Evolutionary conservation across 2,888 invertebrate genomes (phyloP), one percentile per base, ranked within the genome.

Genomic region (Hipparchia semele): DNA sequence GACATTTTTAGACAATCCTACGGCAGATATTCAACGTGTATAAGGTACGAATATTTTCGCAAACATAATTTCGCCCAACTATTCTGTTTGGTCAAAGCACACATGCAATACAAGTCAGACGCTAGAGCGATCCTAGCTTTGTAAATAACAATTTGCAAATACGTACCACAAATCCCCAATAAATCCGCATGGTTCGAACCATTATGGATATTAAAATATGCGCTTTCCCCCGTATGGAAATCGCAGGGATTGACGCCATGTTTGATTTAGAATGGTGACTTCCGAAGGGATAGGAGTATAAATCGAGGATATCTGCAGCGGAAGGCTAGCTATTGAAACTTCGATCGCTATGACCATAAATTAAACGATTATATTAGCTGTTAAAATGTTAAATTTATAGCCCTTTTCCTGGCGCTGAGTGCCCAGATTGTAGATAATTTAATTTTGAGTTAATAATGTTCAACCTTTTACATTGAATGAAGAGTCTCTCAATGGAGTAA

Each of bases 191-290:
- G 78, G 80, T 80, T 85, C 81, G 75, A 80, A 78, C 82, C 82
- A 85, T 86, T 85, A 87, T 85, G 81, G 83, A 84, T 86, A 89
- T 90, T 91, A 89, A 89, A 91, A 91, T 90, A 88, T 89, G 86
- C 86, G 80, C 58, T 80, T 82, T 86, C 79, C 84, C 87, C 86
- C 82, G 78, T 75, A 75, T 77, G 79, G 80, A 83, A 86, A 84
- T 84, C 83, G 80, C 83, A 78, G 79, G 84, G 84, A 84, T 87
- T 85, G 85, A 84, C 86, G 86, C 87, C 87, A 87, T 87, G 84
- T 91, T 91, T 91, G 92, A 92, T 92, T 93, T 92, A 91, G 90
- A 88, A 90, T 87, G 86, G 88, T 86, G 86, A 91, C 90, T 91
- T 91, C 91, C 91, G 88, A 83, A 81, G 82, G 82, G 84, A 87